Conservation (phyloP, 2,113 vertebrate species). For the Salminus brasiliensis region DNA sequence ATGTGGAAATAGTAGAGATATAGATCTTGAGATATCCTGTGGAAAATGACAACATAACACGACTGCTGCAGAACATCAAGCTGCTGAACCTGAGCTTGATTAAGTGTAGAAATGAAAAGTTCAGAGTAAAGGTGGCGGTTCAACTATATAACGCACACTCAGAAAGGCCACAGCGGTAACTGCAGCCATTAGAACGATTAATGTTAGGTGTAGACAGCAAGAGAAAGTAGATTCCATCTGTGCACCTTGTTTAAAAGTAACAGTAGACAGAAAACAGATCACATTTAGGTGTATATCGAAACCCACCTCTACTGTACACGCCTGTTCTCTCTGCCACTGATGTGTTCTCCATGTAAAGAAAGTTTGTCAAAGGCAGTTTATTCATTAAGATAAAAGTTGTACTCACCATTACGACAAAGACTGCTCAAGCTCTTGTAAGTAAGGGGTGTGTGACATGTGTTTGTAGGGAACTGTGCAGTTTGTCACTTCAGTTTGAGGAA, state of each 20-base stretch:
- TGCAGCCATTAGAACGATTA: neutral
- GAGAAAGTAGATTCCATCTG: neutral
- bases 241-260: neutral
- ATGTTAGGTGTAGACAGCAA: neutral
- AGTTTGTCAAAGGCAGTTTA: neutral
- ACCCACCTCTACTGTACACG: neutral
- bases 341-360: neutral
- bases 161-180: neutral
- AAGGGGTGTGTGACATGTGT: neutral
- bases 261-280: too few relatives aligned
- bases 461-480: slow-evolving; percentile 48
- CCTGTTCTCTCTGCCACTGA: neutral
- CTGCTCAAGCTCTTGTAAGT: slow-evolving; percentile 4
- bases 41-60: neutral
- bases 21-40: slow-evolving; percentile 14
- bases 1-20: slow-evolving; percentile 29
- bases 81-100: neutral
- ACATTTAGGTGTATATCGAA: too few relatives aligned
- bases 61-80: neutral
- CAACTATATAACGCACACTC: neutral
- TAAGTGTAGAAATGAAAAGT: neutral
- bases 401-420: slow-evolving; percentile 51
- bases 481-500: slow-evolving; percentile 57
- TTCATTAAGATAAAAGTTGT: neutral
- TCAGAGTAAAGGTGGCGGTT: neutral